A percentile compares a stretch with the other conserved stretches of the same genome.
These are phyloP conservation scores for Hippocampus guttulatus DNA, from an alignment of 2,113 vertebrate species.

Conservation along the genomic window DNA sequence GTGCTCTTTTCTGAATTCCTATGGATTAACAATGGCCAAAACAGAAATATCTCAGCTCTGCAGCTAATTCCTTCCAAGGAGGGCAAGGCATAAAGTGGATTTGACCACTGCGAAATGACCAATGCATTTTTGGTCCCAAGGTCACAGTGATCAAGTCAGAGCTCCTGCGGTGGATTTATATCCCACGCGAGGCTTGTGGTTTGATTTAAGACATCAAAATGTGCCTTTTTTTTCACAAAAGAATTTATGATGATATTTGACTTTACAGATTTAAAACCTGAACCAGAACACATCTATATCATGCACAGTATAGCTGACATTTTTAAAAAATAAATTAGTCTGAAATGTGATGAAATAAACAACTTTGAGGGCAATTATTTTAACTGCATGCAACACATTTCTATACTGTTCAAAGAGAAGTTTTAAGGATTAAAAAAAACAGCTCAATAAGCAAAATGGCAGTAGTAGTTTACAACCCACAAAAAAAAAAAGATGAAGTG, in stretches of 20 bases:
- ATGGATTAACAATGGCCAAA: neutral
- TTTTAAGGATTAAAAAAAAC: neutral
- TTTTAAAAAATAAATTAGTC: no score
- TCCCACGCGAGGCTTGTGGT: slow-evolving; percentile 30
- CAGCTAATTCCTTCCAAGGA: neutral
- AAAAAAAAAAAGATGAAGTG: no score
- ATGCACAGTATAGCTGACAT: neutral
- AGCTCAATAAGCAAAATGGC: neutral
- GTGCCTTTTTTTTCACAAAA: slow-evolving; percentile 10
- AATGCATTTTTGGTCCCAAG: slow-evolving; percentile 38
- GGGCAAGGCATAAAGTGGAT: slow-evolving; percentile 21
- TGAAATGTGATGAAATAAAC: no score
- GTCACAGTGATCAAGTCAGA: slow-evolving; percentile 37
- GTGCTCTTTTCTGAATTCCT: neutral
- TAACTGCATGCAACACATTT: neutral
- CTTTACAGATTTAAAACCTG: neutral
- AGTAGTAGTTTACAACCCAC: neutral
- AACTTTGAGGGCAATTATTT: no score
- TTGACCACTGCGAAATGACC: slow-evolving; percentile 38
- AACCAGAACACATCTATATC: neutral
- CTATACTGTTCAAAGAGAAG: neutral
- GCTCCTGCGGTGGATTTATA: slow-evolving; percentile 42
- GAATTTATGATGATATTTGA: slow-evolving; percentile 2
- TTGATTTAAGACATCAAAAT: slow-evolving; percentile 30
- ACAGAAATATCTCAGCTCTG: neutral